Evolutionary conservation across 2,113 vertebrate species (phyloP).

Genomic region (Cranoglanis bouderius): DNA sequence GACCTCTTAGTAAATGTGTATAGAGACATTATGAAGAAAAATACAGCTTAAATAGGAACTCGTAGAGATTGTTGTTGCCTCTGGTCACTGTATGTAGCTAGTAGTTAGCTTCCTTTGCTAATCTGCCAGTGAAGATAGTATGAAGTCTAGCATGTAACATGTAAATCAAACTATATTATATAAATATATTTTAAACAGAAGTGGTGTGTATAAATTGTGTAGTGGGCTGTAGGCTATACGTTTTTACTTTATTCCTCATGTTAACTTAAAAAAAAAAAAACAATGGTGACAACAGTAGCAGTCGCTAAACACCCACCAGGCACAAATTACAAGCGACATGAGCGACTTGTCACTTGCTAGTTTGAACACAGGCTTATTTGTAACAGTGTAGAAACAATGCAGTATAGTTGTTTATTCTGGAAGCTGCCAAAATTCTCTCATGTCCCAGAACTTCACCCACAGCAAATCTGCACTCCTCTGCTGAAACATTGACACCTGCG

Average conservation of each 20-base stretch:
- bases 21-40: neutral
- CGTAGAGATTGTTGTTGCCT: neutral
- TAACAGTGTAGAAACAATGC: neutral
- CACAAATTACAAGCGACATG: neutral
- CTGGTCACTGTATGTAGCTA: neutral
- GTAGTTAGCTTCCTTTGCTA: neutral
- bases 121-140: neutral
- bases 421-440: neutral
- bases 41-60: neutral
- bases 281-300: neutral
- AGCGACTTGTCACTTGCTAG: neutral
- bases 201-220: neutral
- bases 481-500: slow-evolving; percentile 12
- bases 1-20: too few species aligned
- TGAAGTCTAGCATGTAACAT: neutral
- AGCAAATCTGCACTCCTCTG: neutral
- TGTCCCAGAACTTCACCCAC: neutral
- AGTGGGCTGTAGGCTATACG: neutral
- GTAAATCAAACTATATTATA: neutral
- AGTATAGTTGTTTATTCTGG: neutral
- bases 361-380: neutral
- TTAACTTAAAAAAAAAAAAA: neutral
- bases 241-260: neutral
- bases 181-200: neutral
- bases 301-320: neutral